Percentiles rank a stretch among this genome's conserved stretches.
Evolutionary conservation across 1,140 invertebrate species (phyloP).

Genomic region (Manduca sexta): DNA sequence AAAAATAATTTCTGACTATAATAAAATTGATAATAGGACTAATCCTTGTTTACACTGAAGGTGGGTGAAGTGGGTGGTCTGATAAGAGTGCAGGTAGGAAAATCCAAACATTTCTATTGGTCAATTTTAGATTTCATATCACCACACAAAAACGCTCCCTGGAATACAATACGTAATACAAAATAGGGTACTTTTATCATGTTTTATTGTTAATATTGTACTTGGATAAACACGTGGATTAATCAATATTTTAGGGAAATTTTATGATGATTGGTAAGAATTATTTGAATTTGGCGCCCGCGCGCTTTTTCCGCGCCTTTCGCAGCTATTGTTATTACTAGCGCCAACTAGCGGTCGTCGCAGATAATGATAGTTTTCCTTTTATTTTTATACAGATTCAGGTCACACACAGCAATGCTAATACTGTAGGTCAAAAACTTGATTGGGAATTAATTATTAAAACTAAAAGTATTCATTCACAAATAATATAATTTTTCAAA

Average conservation of each 20-base stretch:
- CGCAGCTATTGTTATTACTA: constrained; percentile 7
- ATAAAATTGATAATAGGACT: constrained; percentile 62
- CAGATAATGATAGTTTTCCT: too few relatives aligned
- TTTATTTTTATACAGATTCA: too few relatives aligned
- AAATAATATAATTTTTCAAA: too few relatives aligned
- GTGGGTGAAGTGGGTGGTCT: constrained; percentile 52
- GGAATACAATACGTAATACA: constrained; percentile 7
- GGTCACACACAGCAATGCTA: too few relatives aligned
- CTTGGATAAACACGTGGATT: background rate
- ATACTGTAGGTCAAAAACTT: too few relatives aligned
- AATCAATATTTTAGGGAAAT: background rate
- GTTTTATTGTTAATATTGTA: background rate
- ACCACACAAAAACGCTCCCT: constrained; percentile 8
- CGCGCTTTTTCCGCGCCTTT: background rate
- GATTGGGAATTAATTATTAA: too few relatives aligned
- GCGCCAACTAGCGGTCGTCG: constrained; percentile 12
- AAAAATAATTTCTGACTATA: constrained; percentile 48
- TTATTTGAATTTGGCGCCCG: constrained; percentile 15
- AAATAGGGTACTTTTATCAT: constrained; percentile 19
- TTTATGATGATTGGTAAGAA: too few relatives aligned
- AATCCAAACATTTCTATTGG: constrained; percentile 43
- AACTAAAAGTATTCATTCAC: too few relatives aligned
- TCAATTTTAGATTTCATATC: constrained; percentile 34
- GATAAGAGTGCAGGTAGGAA: constrained; percentile 50
- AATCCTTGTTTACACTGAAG: constrained; percentile 64